phyloP scores from a whole-genome alignment of 2,113 vertebrate species.

The Corydoras sp. region DNA sequence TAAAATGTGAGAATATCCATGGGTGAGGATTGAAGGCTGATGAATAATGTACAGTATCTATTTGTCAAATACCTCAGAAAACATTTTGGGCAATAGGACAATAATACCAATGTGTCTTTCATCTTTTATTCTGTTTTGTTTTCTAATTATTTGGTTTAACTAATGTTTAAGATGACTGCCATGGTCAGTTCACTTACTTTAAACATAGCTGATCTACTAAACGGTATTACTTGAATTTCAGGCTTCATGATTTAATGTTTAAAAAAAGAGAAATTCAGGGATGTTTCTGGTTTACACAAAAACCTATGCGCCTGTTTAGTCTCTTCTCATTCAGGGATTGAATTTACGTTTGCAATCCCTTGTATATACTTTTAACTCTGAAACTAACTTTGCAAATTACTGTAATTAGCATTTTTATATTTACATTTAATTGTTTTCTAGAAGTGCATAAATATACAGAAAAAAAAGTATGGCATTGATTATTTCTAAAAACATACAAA shows the following conservation, averaged over 20 bases:
- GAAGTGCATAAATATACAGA: too few species aligned
- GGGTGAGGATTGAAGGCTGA: conserved; percentile 68
- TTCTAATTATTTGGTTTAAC: conserved; percentile 53
- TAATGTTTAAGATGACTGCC: conserved; percentile 49
- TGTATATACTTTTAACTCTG: conserved; percentile 61
- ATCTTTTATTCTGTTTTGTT: conserved; percentile 65
- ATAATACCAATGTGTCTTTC: conserved; percentile 70
- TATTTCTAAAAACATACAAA: too few species aligned
- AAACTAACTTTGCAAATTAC: too few species aligned
- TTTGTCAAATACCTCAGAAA: conserved; percentile 98
- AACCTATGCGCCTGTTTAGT: conserved; percentile 67
- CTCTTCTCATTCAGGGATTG: conserved; percentile 67
- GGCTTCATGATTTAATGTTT: conserved; percentile 51
- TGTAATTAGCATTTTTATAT: too few species aligned
- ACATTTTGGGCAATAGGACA: conserved; percentile 91
- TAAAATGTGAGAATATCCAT: conserved; percentile 84
- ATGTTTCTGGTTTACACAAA: conserved; percentile 68
- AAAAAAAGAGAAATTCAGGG: conserved; percentile 79
- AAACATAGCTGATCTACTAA: conserved; percentile 74
- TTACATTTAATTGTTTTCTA: too few species aligned
- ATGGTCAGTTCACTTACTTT: conserved; percentile 64
- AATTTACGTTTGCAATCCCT: conserved; percentile 69
- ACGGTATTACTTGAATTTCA: conserved; percentile 89
- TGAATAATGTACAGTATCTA: conserved; percentile 83
- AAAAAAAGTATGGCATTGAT: too few species aligned